Evolutionary conservation across 2,888 invertebrate species (phyloP), one percentile per base, ranked within the genome.

Genomic region (Teinopalpus imperialis): DNA sequence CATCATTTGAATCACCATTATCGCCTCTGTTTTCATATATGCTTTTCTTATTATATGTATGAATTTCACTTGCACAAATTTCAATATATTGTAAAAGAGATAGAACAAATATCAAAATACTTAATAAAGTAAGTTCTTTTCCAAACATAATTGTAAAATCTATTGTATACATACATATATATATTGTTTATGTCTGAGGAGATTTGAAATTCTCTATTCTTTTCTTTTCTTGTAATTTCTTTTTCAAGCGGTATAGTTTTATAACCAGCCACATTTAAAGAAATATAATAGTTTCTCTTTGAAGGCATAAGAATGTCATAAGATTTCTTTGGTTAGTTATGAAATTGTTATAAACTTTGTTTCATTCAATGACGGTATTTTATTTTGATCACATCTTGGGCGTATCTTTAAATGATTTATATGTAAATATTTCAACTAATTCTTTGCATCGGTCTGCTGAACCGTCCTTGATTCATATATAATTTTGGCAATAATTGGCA

Each of bases 1-100:
- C 82, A 18, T 81, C 77, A 48, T 61, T 67, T 16, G 51, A 63
- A 37, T 81, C 80, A 29, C 75, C 77, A 24, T 61, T 75, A 43
- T 80, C 78, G 45, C 81, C 80, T 58, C 69, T 66, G 41, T 61
- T 72, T 23, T 82, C 79, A 43, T 83, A 81, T 10, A 72, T 68
- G 57, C 79, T 85, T 59, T 83, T 83, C 54, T 81, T 83, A 6
- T 76, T 74, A 63, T 75, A n/a, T n/a, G n/a, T n/a, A n/a, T n/a
- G n/a, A n/a, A n/a, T 73, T 41, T 74, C 74, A 54, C 68, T 66
- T 13, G 56, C 51, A 55, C 70, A 66, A 37, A 51, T 58, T 41
- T 56, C 53, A 37, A 70, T 51, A 27, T 66, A 66, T 40, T 61
- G 53, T 35, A 67, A 60, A 50, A 77, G 40, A 48, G 75, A 58